Conservation (phyloP, 2,797 vertebrate genomes). For the Pseudopleuronectes americanus region DNA sequence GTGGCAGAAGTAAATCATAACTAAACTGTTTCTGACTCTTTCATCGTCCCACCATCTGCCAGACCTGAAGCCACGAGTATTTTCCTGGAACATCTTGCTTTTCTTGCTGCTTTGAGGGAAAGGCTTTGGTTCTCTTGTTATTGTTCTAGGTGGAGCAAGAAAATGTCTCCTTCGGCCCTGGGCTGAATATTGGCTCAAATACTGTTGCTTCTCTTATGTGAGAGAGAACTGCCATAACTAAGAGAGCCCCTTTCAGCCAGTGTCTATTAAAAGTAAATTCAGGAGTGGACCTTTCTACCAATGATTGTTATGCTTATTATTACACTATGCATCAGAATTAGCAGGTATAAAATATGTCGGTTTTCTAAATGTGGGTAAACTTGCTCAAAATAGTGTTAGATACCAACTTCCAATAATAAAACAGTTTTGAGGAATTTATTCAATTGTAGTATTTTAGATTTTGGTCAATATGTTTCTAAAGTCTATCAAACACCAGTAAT, state of each 20-base stretch:
- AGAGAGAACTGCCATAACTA: neutral
- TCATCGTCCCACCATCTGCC: conserved; percentile 60
- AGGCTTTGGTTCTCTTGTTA: conserved; percentile 44
- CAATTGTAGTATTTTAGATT: no score
- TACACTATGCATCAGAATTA: no score
- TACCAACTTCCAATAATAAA: no score
- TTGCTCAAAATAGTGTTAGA: no score
- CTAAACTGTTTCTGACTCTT: conserved; percentile 56
- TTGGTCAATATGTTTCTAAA: no score
- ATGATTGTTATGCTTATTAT: neutral
- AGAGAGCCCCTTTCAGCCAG: conserved; percentile 3
- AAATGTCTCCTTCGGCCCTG: conserved; percentile 48
- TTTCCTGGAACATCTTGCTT: conserved; percentile 52
- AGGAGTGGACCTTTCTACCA: conserved; percentile 5
- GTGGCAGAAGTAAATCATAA: conserved; percentile 35
- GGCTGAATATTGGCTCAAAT: conserved; percentile 50
- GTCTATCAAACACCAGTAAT: no score
- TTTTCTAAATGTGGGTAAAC: no score
- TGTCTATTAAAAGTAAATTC: conserved; percentile 12
- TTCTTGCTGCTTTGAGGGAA: conserved; percentile 42
- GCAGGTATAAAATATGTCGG: no score
- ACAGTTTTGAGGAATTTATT: no score
- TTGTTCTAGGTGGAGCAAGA: conserved; percentile 42
- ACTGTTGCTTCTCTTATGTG: conserved; percentile 28
- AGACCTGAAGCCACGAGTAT: conserved; percentile 60